Evolutionary conservation across 2,797 vertebrate species (phyloP).

Genomic region (Psittacula echo): DNA sequence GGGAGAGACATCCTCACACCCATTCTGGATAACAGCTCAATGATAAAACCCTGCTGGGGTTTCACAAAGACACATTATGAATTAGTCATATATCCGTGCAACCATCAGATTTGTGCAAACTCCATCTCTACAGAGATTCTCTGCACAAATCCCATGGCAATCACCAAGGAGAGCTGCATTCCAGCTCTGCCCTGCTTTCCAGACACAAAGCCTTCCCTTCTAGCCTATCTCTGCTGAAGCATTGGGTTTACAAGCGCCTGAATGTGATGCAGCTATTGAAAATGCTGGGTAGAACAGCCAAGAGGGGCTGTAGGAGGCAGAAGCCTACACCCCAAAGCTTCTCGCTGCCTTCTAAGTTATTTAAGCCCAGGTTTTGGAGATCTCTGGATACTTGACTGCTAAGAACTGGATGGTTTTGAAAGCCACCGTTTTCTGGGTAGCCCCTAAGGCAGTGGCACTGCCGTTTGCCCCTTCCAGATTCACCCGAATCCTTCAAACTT

Average conservation of each 20-base stretch:
- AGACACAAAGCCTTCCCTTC: not conserved
- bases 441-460: not conserved
- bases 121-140: not conserved
- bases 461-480: not conserved
- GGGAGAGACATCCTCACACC: not conserved
- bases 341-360: not conserved
- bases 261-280: not conserved
- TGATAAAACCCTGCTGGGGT: not conserved
- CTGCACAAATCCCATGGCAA: not conserved
- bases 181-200: not conserved
- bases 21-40: not conserved
- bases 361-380: not conserved
- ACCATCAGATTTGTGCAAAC: not conserved
- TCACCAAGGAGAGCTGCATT: not conserved
- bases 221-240: not conserved
- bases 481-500: not conserved
- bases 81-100: not conserved
- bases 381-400: not conserved
- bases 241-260: not conserved
- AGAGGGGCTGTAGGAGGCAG: not conserved
- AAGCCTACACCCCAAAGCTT: not conserved
- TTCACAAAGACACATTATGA: not conserved
- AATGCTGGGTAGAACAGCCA: not conserved
- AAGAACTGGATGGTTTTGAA: not conserved
- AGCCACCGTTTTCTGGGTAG: not conserved